Conservation (phyloP, 1,140 invertebrate species). For the Aphidius gifuensis region DNA sequence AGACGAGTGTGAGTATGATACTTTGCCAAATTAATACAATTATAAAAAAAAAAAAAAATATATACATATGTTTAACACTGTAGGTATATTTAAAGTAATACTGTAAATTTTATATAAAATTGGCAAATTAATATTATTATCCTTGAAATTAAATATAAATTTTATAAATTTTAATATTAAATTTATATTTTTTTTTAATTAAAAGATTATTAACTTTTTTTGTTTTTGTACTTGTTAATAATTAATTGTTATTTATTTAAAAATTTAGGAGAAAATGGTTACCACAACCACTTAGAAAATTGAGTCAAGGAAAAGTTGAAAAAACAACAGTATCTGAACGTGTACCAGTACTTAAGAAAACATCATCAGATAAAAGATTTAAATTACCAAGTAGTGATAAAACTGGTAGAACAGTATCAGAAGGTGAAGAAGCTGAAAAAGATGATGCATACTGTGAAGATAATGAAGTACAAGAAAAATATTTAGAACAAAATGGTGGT, state of each 20-base stretch:
- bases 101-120: too few species aligned
- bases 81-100: too few species aligned
- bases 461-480: conserved; percentile 38
- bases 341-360: conserved; percentile 68
- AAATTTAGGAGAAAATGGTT: conserved; percentile 80
- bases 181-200: background rate
- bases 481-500: conserved; percentile 61
- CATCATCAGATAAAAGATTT: conserved; percentile 74
- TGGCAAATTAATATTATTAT: background rate
- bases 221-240: too few species aligned
- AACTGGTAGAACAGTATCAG: conserved; percentile 38
- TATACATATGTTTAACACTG: too few species aligned
- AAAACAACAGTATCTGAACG: conserved; percentile 59
- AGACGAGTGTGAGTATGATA: conserved; percentile 54
- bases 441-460: conserved; percentile 44
- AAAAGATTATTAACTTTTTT: too few species aligned
- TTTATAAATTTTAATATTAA: conserved; percentile 18
- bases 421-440: conserved; percentile 44
- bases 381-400: conserved; percentile 59
- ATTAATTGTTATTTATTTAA: too few species aligned
- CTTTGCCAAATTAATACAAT: background rate
- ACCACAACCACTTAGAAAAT: conserved; percentile 81
- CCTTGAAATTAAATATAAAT: background rate
- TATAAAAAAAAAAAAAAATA: background rate
- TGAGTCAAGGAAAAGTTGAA: conserved; percentile 84